Evolutionary conservation across 2,888 invertebrate genomes (phyloP).

Genomic region (Aplocera efformata): DNA sequence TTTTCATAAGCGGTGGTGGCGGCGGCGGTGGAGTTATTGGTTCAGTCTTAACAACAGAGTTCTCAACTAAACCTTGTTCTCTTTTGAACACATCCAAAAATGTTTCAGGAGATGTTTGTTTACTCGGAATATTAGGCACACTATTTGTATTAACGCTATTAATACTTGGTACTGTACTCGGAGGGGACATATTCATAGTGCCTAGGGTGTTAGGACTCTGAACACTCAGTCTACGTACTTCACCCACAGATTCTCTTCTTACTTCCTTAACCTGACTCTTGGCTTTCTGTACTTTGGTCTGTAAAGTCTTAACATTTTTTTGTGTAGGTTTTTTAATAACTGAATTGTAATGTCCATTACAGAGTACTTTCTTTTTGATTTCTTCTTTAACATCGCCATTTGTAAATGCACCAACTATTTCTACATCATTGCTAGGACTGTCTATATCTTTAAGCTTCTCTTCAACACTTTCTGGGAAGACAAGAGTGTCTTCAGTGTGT

Average conservation of each 20-base stretch:
- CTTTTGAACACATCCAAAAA: slow-evolving; percentile 75
- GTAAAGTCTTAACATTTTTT: slow-evolving; percentile 48
- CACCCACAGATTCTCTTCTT: slow-evolving; percentile 42
- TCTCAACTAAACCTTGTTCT: slow-evolving; percentile 62
- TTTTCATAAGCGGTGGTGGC: slow-evolving; percentile 34
- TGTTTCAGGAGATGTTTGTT: slow-evolving; percentile 51
- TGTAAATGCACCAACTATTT: slow-evolving; percentile 48
- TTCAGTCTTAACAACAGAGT: slow-evolving; percentile 52
- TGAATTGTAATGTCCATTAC: slow-evolving; percentile 62
- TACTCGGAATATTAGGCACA: slow-evolving; percentile 37
- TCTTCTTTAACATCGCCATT: slow-evolving; percentile 62
- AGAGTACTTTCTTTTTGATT: slow-evolving; percentile 45
- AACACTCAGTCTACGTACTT: slow-evolving; percentile 42
- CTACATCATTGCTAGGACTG: slow-evolving; percentile 57
- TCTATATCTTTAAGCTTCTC: slow-evolving; percentile 52
- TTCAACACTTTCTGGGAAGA: slow-evolving; percentile 59
- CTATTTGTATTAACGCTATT: slow-evolving; percentile 56
- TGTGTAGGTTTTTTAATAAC: slow-evolving; percentile 27
- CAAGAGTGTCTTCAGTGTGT: slow-evolving; percentile 70
- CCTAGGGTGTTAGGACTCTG: slow-evolving; percentile 50
- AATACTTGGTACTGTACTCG: slow-evolving; percentile 60
- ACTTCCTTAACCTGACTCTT: slow-evolving; percentile 49
- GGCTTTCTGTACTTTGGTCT: slow-evolving; percentile 62
- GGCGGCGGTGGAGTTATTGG: slow-evolving; percentile 26
- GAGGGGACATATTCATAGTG: slow-evolving; percentile 34